Conservation (phyloP, 2,797 vertebrate genomes). For the Silurus lanzhouensis region DNA sequence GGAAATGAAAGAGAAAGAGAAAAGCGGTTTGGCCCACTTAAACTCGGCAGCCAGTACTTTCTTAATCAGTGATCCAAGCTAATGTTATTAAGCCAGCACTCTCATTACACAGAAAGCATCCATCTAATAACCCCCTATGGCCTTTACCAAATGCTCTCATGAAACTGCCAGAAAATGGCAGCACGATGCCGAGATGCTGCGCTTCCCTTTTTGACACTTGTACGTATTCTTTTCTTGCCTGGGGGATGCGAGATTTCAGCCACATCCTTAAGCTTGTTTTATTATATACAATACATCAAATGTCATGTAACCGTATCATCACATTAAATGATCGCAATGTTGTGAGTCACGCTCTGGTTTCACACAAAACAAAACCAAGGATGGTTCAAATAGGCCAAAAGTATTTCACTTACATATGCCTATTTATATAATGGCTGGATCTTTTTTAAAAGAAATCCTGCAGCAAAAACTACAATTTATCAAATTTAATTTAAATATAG, state of each 20-base stretch:
- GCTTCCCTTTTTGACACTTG: constrained; percentile 53
- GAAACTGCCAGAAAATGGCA: constrained; percentile 64
- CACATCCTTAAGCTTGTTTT: constrained; percentile 36
- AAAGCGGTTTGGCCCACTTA: constrained; percentile 48
- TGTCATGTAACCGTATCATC: constrained; percentile 11
- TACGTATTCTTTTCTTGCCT: constrained; percentile 46
- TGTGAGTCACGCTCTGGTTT: no score
- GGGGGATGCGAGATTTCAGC: constrained; percentile 50
- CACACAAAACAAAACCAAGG: neutral
- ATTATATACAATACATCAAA: constrained; percentile 35
- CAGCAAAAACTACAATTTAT: neutral
- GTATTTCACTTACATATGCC: neutral
- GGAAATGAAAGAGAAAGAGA: constrained; percentile 15
- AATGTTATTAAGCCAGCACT: constrained; percentile 68
- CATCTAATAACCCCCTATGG: constrained; percentile 67
- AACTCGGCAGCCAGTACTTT: constrained; percentile 60
- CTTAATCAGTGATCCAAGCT: constrained; percentile 63
- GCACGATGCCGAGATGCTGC: constrained; percentile 49
- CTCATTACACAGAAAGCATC: constrained; percentile 68
- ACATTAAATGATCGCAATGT: constrained; percentile 26
- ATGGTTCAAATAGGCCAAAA: neutral
- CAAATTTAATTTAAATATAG: neutral
- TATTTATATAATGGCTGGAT: neutral
- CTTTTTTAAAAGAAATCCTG: neutral
- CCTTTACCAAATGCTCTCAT: constrained; percentile 66